Base-by-base conservation (phyloP, 2,888 invertebrate species). In the Amaurobius ferox region DNA sequence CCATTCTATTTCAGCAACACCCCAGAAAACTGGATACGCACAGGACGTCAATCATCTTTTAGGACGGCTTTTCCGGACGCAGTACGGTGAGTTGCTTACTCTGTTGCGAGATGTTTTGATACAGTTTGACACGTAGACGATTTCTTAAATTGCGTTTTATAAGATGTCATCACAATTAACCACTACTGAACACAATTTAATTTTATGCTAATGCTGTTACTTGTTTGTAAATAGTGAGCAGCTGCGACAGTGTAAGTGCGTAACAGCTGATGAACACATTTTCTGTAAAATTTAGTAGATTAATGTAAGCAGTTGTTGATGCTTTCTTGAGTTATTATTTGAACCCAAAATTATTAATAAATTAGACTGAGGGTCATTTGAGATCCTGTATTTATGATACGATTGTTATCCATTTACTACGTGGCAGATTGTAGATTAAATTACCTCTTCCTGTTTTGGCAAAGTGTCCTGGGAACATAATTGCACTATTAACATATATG, bases 61-160 rank as follows among this genome's bases (percentile, higher is more conserved):
- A 86, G 86, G 86, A 86, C 86, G 86, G 79, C 86, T 86, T 80
- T 86, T 71, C 86, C 86, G 86, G 86, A 86, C 86, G 77, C 86
- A 86, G 86, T 86, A 86, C 86, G 79, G 86, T 86, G 70, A 86
- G 86, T 86, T 78, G 62, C 44, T 70, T 79, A 48, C 39, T 30
- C 67, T 48, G 62, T 29, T 11, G 64, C 74, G 64, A 74, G 72
- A 87, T 88, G 88, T 87, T 79, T 76, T 86, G 72, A 67, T 85
- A 72, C n/a, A 61, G 40, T 68, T 67, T 86, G 85, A 87, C 87
- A 87, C 87, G 87, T 87, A 76, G 87, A 87, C 87, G 80, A 29
- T 85, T 77, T 74, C 32, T 40, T 61, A 55, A n/a, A 72, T 19
- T 40, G 30, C 35, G 71, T 78, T 85, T 23, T 55, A 55, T 11